Base-by-base conservation (phyloP, 2,888 invertebrate genomes). In the Drosophila fulvimacula region DNA sequence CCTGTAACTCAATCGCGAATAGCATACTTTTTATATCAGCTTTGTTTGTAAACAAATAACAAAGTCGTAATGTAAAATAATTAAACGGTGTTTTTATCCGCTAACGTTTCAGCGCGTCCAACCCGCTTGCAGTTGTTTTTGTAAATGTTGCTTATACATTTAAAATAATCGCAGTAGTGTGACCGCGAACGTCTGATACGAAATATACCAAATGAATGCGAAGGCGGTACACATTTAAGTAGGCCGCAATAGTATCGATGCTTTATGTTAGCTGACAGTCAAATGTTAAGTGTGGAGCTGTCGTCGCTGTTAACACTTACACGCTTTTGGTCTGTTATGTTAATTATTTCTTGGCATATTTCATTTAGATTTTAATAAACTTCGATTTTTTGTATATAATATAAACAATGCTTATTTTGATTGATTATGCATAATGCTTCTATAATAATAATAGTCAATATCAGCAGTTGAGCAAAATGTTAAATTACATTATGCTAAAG, bases 21-120 rank as follows among this genome's bases (percentile, higher is more conserved):
- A 52, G 62, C 76, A 78, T 68, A 65, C 55, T 68, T 52, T 52
- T 39, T 41, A 21, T 10, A 48, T 42, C 51, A 17, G 58, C 39
- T 66, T 78, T 76, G 78, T 74, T 77, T 74, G 75, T 79, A 75
- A 77, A 77, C 79, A 77, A 77, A 77, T 77, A 72, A 76, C 56
- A 66, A 74, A 74, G 58, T 64, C 74, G 79, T 77, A 79, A 78
- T 72, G 61, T 65, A 75, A 78, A 78, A 78, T 79, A 77, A 77
- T 75, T 78, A 55, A 74, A 78, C 78, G 66, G 63, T 61, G 34
- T 6, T 69, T 58, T 57, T 51, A 24, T 75, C 72, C 79, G 79
- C 44, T 56, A 78, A 66, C 75, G 75, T 65, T 69, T 39, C 32
- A 65, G 71, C 72, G 68, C 77, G 79, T 75, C 77, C 44, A 55